These are phyloP conservation scores for Bergia sp. DNA, from an alignment of 92 coral and sea anemone species.

Conservation along the genomic window DNA sequence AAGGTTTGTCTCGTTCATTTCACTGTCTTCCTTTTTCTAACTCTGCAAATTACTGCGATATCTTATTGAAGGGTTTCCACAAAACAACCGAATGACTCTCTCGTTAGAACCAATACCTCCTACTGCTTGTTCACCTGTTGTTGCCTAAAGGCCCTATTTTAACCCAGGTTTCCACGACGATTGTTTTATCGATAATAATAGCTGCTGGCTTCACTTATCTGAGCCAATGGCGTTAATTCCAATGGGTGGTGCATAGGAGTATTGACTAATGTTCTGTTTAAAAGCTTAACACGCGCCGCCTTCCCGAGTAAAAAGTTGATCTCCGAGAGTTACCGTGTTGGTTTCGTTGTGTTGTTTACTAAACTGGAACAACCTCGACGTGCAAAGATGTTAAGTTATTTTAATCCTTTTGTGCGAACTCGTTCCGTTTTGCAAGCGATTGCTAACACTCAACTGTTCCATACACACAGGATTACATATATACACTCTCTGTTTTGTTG, in stretches of 20 bases:
- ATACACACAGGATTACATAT: no score
- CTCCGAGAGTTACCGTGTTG: no score
- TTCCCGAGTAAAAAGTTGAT: no score
- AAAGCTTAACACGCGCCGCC: not conserved
- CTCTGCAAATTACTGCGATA: not conserved
- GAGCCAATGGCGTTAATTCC: not conserved
- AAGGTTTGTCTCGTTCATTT: not conserved
- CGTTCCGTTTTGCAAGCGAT: no score
- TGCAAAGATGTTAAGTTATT: no score
- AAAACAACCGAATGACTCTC: not conserved
- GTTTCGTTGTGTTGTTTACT: no score
- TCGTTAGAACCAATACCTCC: not conserved
- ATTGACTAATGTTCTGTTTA: not conserved
- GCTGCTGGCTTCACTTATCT: not conserved
- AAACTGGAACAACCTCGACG: no score
- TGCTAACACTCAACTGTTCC: no score
- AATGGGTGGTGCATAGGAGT: not conserved
- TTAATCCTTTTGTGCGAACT: no score
- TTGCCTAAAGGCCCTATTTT: not conserved
- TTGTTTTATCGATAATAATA: not conserved
- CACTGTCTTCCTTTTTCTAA: no score
- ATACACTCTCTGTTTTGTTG: no score
- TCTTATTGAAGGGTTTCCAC: no score
- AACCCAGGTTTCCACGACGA: not conserved
- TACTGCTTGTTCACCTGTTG: not conserved